These are phyloP conservation scores for Petrocephalus sullivani DNA, from an alignment of 2,797 vertebrate genomes.

Conservation along the genomic window DNA sequence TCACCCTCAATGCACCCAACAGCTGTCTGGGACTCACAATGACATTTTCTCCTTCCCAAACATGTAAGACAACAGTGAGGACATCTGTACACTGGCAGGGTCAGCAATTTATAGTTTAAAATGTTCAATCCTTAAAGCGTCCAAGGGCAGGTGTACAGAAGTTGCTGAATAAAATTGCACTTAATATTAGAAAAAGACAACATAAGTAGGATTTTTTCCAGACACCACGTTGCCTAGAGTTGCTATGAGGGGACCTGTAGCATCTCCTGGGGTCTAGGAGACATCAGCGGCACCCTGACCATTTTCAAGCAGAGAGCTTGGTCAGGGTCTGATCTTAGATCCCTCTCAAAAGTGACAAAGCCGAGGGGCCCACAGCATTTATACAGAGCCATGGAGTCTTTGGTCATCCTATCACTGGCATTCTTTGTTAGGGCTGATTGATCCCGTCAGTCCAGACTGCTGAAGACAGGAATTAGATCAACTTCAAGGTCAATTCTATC, in stretches of 20 bases:
- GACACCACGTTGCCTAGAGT: background rate
- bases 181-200: constrained; percentile 50
- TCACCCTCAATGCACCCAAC: background rate
- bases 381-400: constrained; percentile 11
- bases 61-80: background rate
- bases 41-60: background rate
- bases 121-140: constrained; percentile 67
- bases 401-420: constrained; percentile 13
- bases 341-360: constrained; percentile 27
- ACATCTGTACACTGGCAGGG: background rate
- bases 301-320: constrained; percentile 44
- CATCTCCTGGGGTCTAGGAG: constrained; percentile 37
- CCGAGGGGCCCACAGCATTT: constrained; percentile 56
- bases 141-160: constrained; percentile 46
- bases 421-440: background rate
- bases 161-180: constrained; percentile 69
- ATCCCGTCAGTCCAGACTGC: background rate
- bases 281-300: constrained; percentile 33
- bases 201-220: background rate
- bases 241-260: constrained; percentile 11
- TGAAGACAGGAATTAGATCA: background rate
- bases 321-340: constrained; percentile 28
- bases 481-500: constrained; percentile 14
- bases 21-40: constrained; percentile 4
- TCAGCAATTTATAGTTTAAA: background rate